Evolutionary conservation across 1,140 invertebrate species (phyloP).

Genomic region (Acromyrmex charruanus): DNA sequence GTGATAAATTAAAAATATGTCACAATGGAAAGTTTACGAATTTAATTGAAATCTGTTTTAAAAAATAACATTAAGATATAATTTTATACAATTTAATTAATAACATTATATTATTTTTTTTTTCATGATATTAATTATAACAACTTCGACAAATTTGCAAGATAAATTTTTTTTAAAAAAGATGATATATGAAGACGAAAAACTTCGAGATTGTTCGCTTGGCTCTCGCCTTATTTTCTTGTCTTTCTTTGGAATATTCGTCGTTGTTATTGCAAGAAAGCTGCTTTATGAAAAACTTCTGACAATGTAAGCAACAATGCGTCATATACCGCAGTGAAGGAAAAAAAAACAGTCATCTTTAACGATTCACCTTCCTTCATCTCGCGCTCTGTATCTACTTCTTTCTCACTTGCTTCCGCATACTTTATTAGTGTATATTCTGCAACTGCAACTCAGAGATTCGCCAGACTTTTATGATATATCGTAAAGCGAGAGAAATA

Average conservation of each 20-base stretch:
- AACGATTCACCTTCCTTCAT: not conserved
- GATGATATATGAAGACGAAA: not conserved
- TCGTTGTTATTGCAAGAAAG: conserved; percentile 56
- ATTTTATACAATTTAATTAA: conserved; percentile 35
- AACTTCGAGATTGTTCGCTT: conserved; percentile 25
- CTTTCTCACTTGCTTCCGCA: conserved; percentile 6
- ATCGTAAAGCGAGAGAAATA: conserved; percentile 26
- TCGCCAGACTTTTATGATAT: conserved; percentile 35
- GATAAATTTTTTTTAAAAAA: conserved; percentile 11
- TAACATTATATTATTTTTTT: too few relatives aligned
- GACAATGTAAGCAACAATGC: conserved; percentile 47
- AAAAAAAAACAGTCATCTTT: conserved; percentile 37
- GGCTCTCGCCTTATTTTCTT: conserved; percentile 25
- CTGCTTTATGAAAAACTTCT: conserved; percentile 51
- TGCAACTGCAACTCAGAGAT: conserved; percentile 23
- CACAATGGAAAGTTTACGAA: conserved; percentile 5
- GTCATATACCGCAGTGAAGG: not conserved
- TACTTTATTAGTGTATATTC: conserved; percentile 41
- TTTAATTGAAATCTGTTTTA: conserved; percentile 18
- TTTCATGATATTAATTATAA: conserved; percentile 17
- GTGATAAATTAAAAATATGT: conserved; percentile 11
- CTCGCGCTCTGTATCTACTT: not conserved
- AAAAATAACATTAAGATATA: not conserved
- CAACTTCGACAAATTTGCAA: not conserved
- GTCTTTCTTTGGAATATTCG: conserved; percentile 31